Conservation (phyloP, 2,888 invertebrate species). For the Physocephala rufipes region DNA sequence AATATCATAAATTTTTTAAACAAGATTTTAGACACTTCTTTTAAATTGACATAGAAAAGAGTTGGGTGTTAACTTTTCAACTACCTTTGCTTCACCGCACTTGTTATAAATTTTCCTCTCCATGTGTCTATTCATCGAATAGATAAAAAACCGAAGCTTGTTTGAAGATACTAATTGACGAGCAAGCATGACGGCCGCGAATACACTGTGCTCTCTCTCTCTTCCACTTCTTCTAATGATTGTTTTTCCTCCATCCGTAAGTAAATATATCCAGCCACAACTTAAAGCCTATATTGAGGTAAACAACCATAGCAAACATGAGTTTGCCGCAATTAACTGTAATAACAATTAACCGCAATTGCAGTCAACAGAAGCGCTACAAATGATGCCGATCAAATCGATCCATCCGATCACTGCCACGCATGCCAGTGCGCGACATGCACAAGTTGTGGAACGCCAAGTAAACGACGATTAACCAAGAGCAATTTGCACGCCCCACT, state of each 20-base stretch:
- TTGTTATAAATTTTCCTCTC: too few species aligned
- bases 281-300: not conserved
- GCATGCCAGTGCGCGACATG: slow-evolving; percentile 4
- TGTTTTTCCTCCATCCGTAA: too few species aligned
- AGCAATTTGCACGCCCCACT: slow-evolving; percentile 18
- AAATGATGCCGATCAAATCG: slow-evolving; percentile 27
- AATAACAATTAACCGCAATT: slow-evolving; percentile 16
- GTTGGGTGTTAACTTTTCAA: too few species aligned
- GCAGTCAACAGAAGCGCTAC: slow-evolving; percentile 27
- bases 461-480: slow-evolving; percentile 16
- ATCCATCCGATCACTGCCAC: slow-evolving; percentile 11
- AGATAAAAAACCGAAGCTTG: too few species aligned
- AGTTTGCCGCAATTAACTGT: slow-evolving; percentile 10
- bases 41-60: too few species aligned
- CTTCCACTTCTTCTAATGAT: too few species aligned
- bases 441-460: slow-evolving; percentile 14
- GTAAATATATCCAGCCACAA: not conserved
- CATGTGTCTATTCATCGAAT: too few species aligned
- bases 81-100: not conserved
- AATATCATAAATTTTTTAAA: too few species aligned
- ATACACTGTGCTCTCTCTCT: too few species aligned
- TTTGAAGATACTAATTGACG: too few species aligned
- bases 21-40: too few species aligned
- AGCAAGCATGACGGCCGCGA: too few species aligned
- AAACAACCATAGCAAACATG: slow-evolving; percentile 3